phyloP scores from a whole-genome alignment of 2,888 invertebrate genomes.

The Mellilla xanthometata region DNA sequence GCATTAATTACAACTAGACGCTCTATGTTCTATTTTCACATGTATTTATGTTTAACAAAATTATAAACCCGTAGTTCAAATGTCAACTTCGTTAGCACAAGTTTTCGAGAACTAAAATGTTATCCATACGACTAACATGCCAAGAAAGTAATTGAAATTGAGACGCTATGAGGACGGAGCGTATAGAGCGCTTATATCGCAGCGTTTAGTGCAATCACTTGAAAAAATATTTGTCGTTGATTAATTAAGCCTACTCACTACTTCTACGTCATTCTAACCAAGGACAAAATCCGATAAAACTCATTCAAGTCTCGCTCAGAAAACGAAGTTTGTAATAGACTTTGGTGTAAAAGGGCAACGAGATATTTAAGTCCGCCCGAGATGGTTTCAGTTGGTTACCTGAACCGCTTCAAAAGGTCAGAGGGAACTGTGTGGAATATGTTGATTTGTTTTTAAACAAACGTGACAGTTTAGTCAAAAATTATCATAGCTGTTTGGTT shows the following conservation, averaged over 20 bases:
- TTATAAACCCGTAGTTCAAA: slow-evolving; percentile 50
- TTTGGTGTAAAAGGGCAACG: slow-evolving; percentile 5
- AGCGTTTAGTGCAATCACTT: slow-evolving; percentile 10
- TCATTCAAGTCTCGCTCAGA: slow-evolving; percentile 4
- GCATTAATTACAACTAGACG: slow-evolving; percentile 40
- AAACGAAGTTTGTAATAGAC: slow-evolving; percentile 15
- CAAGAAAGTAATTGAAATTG: slow-evolving; percentile 15
- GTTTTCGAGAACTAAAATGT: slow-evolving; percentile 29
- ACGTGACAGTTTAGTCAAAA: slow-evolving; percentile 1
- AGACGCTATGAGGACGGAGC: slow-evolving; percentile 7
- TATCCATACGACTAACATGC: slow-evolving; percentile 28
- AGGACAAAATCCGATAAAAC: slow-evolving; percentile 2
- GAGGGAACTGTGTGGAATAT: not conserved
- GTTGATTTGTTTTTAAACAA: slow-evolving; percentile 2
- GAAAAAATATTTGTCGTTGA: slow-evolving; percentile 1
- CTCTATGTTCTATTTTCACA: slow-evolving; percentile 26
- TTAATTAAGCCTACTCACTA: slow-evolving; percentile 12
- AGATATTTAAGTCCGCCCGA: slow-evolving; percentile 1
- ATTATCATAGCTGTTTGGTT: no score
- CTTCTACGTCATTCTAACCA: slow-evolving; percentile 1
- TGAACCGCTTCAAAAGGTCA: slow-evolving; percentile 4
- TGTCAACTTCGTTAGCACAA: slow-evolving; percentile 55
- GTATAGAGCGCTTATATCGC: not conserved
- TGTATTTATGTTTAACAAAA: slow-evolving; percentile 33
- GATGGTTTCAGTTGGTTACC: slow-evolving; percentile 3